Evolutionary conservation across 2,113 vertebrate genomes (phyloP).

Genomic region (Spea bombifrons): DNA sequence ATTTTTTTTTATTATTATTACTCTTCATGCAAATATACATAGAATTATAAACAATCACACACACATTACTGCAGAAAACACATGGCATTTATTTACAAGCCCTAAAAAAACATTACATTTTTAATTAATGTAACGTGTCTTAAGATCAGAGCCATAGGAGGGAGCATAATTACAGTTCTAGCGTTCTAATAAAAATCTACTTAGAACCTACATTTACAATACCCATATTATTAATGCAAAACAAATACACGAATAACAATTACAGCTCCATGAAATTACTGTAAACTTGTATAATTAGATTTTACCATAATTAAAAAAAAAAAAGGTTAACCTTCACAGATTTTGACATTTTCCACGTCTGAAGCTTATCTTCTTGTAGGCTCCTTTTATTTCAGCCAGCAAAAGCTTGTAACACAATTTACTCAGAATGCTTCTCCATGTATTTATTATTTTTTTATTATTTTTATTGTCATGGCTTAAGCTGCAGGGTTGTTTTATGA

Average conservation of each 20-base stretch:
- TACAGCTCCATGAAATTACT: neutral
- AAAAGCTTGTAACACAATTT: neutral
- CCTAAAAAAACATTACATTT: neutral
- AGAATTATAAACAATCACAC: no score
- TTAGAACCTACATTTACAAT: constrained; percentile 3
- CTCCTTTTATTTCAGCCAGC: neutral
- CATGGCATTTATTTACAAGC: neutral
- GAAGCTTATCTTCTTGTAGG: neutral
- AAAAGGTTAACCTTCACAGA: neutral
- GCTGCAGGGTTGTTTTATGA: neutral
- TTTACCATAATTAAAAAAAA: neutral
- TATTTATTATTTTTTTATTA: no score
- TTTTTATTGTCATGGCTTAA: neutral
- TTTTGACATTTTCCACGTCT: neutral
- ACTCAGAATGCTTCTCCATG: neutral
- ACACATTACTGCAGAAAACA: neutral
- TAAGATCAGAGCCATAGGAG: neutral
- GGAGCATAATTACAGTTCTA: neutral
- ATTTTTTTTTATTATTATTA: no score
- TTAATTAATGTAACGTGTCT: constrained; percentile 23
- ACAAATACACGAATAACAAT: neutral
- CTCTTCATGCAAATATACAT: no score
- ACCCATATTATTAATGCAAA: neutral
- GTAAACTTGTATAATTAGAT: neutral
- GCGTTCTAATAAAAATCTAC: constrained; percentile 7